Evolutionary conservation across 2,113 vertebrate species (phyloP).

Genomic region (Pluvialis apricaria): DNA sequence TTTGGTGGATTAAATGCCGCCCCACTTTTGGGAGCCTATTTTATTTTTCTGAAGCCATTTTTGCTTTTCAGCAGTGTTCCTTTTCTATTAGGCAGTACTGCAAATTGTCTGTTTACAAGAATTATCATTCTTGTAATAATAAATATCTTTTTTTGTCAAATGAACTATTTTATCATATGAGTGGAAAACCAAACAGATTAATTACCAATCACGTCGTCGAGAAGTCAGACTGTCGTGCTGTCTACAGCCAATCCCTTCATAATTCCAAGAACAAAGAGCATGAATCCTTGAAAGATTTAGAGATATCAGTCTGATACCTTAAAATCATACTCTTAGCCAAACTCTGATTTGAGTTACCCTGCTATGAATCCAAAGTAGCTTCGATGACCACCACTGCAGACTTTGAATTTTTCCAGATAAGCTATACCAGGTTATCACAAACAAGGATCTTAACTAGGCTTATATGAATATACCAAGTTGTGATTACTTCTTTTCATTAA

Average conservation of each 20-base stretch:
- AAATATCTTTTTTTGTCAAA: background rate
- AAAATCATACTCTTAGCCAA: background rate
- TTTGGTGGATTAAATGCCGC: background rate
- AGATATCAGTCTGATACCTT: background rate
- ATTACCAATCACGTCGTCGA: background rate
- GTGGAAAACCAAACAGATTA: background rate
- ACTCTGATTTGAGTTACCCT: background rate
- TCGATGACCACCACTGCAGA: background rate
- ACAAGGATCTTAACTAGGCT: background rate
- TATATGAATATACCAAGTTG: background rate
- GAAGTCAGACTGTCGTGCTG: background rate
- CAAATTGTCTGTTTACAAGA: background rate
- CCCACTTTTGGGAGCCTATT: background rate
- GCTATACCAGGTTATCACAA: background rate
- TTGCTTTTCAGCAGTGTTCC: background rate
- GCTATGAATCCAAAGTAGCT: background rate
- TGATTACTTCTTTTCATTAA: background rate
- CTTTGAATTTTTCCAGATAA: background rate
- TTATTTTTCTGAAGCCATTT: background rate
- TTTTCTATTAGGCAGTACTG: background rate
- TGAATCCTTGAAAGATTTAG: background rate
- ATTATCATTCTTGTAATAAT: background rate
- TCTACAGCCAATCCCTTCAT: background rate
- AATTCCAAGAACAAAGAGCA: slow-evolving; percentile 8
- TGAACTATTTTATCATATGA: background rate